Base-by-base conservation (phyloP, 2,888 invertebrate species). In the Thecocarcelia acutangulata region DNA sequence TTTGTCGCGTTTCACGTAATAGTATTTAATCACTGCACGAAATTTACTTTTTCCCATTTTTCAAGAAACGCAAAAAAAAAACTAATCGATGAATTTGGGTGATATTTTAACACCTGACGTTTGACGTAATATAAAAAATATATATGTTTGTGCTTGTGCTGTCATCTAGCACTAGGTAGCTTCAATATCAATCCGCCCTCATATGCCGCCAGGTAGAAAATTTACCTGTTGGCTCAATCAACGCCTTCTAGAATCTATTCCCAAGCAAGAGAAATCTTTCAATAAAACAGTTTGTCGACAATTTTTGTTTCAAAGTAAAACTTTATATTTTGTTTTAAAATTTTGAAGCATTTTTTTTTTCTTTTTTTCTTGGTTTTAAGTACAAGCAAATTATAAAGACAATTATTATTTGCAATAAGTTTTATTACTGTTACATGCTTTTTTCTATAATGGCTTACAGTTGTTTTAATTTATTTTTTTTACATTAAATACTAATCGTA, bases 311-410 rank as follows among this genome's bases (percentile, higher is more conserved):
- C 17, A 64, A 74, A 70, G 64, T 74, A 74, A 66, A 72, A 78
- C 72, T 82, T 56, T 78, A 75, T 78, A 70, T 74, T 70, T 77
- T 13, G 13, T 80, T 69, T 78, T 82, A 33, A 33, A 70, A 64
- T 24, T 72, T 72, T 64, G 64, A 82, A 82, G 82, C 82, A 82
- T 69, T 50, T 75, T 68, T 64, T 70, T 44, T 4, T 21, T 61
- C 6, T 69, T 40, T 19, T 42, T 56, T 58, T 58, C 5, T 33
- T n/a, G 13, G 42, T 72, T 74, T 13, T 50, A 78, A 82, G 78
- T 82, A 82, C 82, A 82, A 75, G 82, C 82, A 66, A 75, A 82
- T 70, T 75, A 82, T 61, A 74, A 70, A 78, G 64, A 77, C 44
- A 66, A 13, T 68, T 54, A 72, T 56, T 28, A 17, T 33, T 33